Percentiles rank a stretch among this genome's conserved stretches.
These are phyloP conservation scores for Heloderma charlesbogerti DNA, from an alignment of 2,113 vertebrate species.

Conservation along the genomic window DNA sequence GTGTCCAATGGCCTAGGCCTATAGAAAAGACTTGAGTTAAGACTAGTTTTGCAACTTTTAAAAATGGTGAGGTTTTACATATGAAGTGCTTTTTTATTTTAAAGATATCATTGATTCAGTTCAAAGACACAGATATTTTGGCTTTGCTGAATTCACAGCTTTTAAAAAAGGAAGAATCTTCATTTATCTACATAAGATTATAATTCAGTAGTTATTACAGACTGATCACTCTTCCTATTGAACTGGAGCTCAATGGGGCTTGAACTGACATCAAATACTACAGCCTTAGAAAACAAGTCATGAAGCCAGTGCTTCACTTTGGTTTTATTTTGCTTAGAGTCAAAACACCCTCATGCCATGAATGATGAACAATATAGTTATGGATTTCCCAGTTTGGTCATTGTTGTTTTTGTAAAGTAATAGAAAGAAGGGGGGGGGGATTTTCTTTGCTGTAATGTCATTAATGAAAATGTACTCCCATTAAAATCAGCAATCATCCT, in stretches of 20 bases:
- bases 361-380: background rate
- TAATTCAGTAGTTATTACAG: conserved; percentile 18
- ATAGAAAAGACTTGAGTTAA: background rate
- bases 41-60: background rate
- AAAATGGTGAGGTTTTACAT: background rate
- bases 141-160: conserved; percentile 49
- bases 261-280: background rate
- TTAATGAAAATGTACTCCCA: conserved; percentile 45
- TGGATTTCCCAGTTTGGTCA: background rate
- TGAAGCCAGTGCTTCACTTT: conserved; percentile 2
- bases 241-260: background rate
- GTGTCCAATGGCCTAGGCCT: background rate
- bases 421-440: conserved; percentile 28
- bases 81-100: background rate
- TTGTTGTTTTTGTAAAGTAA: background rate
- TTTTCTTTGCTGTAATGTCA: conserved; percentile 43
- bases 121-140: conserved; percentile 41
- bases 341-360: background rate
- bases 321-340: background rate
- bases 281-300: background rate
- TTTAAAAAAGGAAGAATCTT: conserved; percentile 29
- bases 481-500: conserved; percentile 57
- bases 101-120: background rate
- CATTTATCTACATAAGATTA: conserved; percentile 22
- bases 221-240: conserved; percentile 24